Conservation (phyloP, 1,140 invertebrate species). For the Phthorimaea operculella region DNA sequence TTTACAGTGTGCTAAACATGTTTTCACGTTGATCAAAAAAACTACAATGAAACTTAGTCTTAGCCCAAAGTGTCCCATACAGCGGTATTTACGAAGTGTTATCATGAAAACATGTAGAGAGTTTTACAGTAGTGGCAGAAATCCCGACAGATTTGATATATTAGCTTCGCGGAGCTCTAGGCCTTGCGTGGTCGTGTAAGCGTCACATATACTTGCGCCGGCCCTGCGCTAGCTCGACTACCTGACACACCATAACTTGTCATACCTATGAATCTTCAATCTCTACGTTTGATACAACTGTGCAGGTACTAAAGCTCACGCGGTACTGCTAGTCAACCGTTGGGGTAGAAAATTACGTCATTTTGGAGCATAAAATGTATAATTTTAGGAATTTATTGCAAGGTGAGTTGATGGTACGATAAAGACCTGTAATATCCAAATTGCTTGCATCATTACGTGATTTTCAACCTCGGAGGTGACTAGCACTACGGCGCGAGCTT, state of each 20-base stretch:
- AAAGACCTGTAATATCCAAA: too few species aligned
- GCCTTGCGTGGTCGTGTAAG: constrained; percentile 65
- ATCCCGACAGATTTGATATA: constrained; percentile 53
- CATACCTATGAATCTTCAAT: too few species aligned
- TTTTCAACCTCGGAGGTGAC: too few species aligned
- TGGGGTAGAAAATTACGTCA: too few species aligned
- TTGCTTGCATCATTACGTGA: too few species aligned
- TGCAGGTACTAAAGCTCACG: too few species aligned
- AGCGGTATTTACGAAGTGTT: constrained; percentile 8
- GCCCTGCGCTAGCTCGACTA: constrained; percentile 46
- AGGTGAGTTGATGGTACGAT: too few species aligned
- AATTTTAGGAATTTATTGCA: too few species aligned
- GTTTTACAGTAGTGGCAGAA: constrained; percentile 40
- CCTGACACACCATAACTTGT: not conserved
- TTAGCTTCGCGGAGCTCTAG: constrained; percentile 57
- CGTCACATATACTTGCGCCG: constrained; percentile 60
- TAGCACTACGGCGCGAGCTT: too few species aligned
- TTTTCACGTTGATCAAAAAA: constrained; percentile 31
- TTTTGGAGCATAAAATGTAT: too few species aligned
- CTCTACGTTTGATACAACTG: too few species aligned
- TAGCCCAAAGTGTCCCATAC: not conserved
- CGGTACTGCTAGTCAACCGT: too few species aligned
- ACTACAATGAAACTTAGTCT: constrained; percentile 2
- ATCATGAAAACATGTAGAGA: constrained; percentile 55
- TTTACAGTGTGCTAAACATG: constrained; percentile 53